These are phyloP conservation scores for Scotopteryx bipunctaria DNA, from an alignment of 2,888 invertebrate genomes.

Conservation along the genomic window DNA sequence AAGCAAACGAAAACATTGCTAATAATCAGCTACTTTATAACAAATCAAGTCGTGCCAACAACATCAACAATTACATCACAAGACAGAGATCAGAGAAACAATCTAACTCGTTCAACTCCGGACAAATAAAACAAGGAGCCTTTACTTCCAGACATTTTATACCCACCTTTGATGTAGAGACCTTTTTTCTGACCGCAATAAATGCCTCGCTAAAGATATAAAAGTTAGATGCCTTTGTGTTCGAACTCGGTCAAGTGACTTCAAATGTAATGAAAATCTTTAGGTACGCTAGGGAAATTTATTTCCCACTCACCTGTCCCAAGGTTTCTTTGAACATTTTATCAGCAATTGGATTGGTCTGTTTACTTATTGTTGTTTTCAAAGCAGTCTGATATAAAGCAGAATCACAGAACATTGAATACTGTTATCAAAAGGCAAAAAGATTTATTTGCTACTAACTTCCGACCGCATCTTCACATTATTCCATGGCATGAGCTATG, in stretches of 20 bases:
- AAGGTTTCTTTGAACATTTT: conserved; percentile 42
- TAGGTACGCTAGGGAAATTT: conserved; percentile 60
- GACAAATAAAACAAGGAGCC: conserved; percentile 33
- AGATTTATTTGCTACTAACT: too few relatives aligned
- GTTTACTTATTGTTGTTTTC: conserved; percentile 35
- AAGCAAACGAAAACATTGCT: too few relatives aligned
- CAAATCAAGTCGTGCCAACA: conserved; percentile 7
- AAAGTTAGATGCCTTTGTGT: conserved; percentile 72
- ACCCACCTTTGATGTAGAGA: conserved; percentile 62
- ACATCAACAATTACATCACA: conserved; percentile 9
- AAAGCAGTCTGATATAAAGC: conserved; percentile 31
- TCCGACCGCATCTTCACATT: too few relatives aligned
- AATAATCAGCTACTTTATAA: not conserved
- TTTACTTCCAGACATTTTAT: conserved; percentile 48
- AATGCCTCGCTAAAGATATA: conserved; percentile 69
- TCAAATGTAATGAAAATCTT: conserved; percentile 72
- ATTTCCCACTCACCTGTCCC: conserved; percentile 53
- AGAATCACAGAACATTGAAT: conserved; percentile 11
- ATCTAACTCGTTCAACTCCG: conserved; percentile 31
- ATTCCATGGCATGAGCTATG: too few relatives aligned
- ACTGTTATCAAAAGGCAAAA: conserved; percentile 7
- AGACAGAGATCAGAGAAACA: conserved; percentile 22
- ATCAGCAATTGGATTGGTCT: conserved; percentile 36
- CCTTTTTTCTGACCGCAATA: conserved; percentile 72
- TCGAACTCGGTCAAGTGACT: conserved; percentile 67